Base-by-base conservation (phyloP, 2,113 vertebrate genomes). In the Beaufortia kweichowensis region DNA sequence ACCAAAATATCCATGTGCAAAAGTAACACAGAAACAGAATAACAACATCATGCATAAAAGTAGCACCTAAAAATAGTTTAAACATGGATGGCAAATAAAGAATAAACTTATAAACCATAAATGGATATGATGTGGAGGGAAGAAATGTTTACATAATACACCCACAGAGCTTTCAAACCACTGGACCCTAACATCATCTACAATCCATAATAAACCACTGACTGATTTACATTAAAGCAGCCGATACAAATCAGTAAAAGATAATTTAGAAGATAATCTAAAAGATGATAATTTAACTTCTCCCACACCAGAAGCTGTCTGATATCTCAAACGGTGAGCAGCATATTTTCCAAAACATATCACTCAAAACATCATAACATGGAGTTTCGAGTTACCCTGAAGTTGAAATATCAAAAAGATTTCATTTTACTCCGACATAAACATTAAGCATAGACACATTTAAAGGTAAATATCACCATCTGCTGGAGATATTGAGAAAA, bases 91-190 rank as follows among this genome's bases (percentile, higher is more conserved):
- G 21, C 23, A n/a, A 46, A 1, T 23, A 15, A 65, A 43, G 17
- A 68, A 33, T 15, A 19, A 3, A 43, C 17, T 33, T 50, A 14
- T 50, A 28, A n/a, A 57, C 28, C 43, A 41, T 41, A 66, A 77
- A 72, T 61, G 4, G 35, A 21, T 2, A 53, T 31, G 46, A 35
- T 14, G 59, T 31, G 71, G 28, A 19, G 39, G 24, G 43, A 63
- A 73, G 24, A 12, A 48, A 67, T 21, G 56, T 78, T 73, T 83
- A 73, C 72, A 76, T 79, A 77, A 64, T 28, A 77, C 69, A 73
- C 78, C 78, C 78, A 77, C 81, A 39, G 24, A 15, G 62, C 55
- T 67, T 59, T 46, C 17, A 70, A 53, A n/a, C 48, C 29, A 35
- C 26, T 23, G 59, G 17, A 28, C 29, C 56, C 21, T 41, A 6